Percentiles rank a stretch among this genome's conserved stretches.
Evolutionary conservation across 2,113 vertebrate species (phyloP).

Genomic region (Myrmophylax atrothorax): DNA sequence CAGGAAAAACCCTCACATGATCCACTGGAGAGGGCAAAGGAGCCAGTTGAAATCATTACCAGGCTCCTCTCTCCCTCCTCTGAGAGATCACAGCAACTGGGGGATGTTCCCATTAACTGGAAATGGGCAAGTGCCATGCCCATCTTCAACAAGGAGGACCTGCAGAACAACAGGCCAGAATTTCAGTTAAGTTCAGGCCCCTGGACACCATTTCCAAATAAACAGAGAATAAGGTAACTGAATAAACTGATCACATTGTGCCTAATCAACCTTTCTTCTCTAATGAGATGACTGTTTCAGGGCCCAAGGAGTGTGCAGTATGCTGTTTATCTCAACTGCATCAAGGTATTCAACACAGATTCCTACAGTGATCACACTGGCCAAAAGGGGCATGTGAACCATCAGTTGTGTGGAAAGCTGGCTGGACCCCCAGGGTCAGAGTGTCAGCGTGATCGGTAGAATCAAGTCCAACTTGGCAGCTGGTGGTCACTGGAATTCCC

Average conservation of each 20-base stretch:
- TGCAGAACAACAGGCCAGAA: background rate
- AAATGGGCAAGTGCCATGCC: background rate
- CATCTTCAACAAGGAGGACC: background rate
- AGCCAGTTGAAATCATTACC: background rate
- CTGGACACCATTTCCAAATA: background rate
- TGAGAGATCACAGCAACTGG: background rate
- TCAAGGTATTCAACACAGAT: background rate
- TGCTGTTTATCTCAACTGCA: background rate
- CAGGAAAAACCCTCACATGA: rapidly evolving
- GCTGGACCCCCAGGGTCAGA: background rate
- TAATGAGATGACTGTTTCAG: background rate
- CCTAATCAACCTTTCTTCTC: background rate
- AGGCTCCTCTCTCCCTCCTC: background rate
- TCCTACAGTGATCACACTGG: background rate
- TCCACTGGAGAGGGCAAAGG: background rate
- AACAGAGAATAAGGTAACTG: background rate
- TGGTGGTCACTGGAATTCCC: background rate
- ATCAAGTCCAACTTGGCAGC: background rate
- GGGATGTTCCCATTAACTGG: background rate
- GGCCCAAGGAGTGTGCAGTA: background rate
- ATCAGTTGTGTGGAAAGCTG: background rate
- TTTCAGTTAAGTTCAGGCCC: background rate
- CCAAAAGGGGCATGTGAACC: rapidly evolving
- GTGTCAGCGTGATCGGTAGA: background rate
- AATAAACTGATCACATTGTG: background rate